These are phyloP conservation scores for Periophthalmodon schlosseri DNA, from an alignment of 2,113 vertebrate genomes.

Conservation along the genomic window DNA sequence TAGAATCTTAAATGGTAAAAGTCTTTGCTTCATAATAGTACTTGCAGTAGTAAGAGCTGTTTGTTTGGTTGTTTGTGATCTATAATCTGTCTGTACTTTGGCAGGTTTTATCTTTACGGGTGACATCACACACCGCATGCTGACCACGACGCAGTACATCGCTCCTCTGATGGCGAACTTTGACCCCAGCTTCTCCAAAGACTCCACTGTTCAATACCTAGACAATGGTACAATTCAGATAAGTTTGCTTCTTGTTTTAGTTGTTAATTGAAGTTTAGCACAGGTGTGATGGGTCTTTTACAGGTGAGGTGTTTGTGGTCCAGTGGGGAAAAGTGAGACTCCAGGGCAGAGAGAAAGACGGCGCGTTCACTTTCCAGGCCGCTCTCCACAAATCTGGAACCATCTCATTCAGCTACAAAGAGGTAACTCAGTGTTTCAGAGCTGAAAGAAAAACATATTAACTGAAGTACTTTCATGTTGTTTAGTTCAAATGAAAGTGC, in stretches of 20 bases:
- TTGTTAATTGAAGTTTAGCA: not conserved
- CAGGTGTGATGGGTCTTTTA: not conserved
- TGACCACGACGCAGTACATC: constrained; percentile 89
- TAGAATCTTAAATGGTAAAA: too few relatives aligned
- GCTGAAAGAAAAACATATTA: not conserved
- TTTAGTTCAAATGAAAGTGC: too few relatives aligned
- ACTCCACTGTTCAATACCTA: constrained; percentile 86
- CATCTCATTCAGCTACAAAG: constrained; percentile 90
- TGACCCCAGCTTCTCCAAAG: constrained; percentile 86
- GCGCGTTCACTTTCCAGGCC: constrained; percentile 91
- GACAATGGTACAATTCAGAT: constrained; percentile 83
- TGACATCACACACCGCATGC: constrained; percentile 86
- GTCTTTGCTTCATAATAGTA: too few relatives aligned
- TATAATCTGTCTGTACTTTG: not conserved
- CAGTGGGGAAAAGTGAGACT: constrained; percentile 93
- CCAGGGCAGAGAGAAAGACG: constrained; percentile 81
- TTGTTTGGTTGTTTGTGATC: not conserved
- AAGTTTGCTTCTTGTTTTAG: not conserved
- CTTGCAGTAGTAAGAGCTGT: not conserved
- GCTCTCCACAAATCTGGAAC: constrained; percentile 83
- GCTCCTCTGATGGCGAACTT: constrained; percentile 96
- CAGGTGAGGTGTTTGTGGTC: constrained; percentile 90
- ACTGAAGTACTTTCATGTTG: too few relatives aligned
- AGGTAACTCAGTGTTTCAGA: constrained; percentile 70
- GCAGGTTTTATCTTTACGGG: constrained; percentile 90